Evolutionary conservation across 2,797 vertebrate species (phyloP).

Genomic region (Phoxinus dragarum): DNA sequence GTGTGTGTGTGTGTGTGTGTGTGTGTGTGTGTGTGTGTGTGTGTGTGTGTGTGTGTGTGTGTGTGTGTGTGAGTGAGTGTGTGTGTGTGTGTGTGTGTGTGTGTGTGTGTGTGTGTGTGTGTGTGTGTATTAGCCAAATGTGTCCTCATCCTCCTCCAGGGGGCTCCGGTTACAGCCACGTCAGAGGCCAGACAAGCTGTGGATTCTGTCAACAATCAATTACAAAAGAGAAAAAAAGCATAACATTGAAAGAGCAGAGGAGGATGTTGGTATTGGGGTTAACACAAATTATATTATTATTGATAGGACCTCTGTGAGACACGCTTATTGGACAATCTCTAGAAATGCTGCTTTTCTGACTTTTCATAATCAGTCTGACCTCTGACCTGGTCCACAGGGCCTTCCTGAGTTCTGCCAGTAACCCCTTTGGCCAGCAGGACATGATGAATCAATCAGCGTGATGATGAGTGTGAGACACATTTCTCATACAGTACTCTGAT

Average conservation of each 20-base stretch:
- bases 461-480: slow-evolving; percentile 60
- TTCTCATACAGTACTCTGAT: slow-evolving; percentile 49
- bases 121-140: slow-evolving; percentile 62
- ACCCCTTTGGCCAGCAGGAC: slow-evolving; percentile 56
- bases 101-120: slow-evolving; percentile 57
- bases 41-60: slow-evolving; percentile 57
- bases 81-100: slow-evolving; percentile 53
- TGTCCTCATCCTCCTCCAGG: slow-evolving; percentile 62
- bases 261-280: slow-evolving; percentile 5
- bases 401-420: slow-evolving; percentile 50
- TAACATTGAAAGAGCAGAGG: slow-evolving; percentile 75
- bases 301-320: slow-evolving; percentile 13
- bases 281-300: slow-evolving; percentile 31
- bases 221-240: slow-evolving; percentile 77
- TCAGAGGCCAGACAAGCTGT: slow-evolving; percentile 73
- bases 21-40: slow-evolving; percentile 49
- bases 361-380: slow-evolving; percentile 76
- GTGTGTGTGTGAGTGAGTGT: no score
- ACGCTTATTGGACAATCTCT: slow-evolving; percentile 10
- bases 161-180: slow-evolving; percentile 77
- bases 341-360: slow-evolving; percentile 66
- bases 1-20: slow-evolving; percentile 56
- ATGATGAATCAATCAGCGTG: slow-evolving; percentile 14
- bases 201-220: slow-evolving; percentile 79
- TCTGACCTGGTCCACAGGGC: slow-evolving; percentile 61